Percentiles rank a stretch among this genome's conserved stretches.
phyloP scores from a whole-genome alignment of 2,888 invertebrate species.

The Acleris literana region DNA sequence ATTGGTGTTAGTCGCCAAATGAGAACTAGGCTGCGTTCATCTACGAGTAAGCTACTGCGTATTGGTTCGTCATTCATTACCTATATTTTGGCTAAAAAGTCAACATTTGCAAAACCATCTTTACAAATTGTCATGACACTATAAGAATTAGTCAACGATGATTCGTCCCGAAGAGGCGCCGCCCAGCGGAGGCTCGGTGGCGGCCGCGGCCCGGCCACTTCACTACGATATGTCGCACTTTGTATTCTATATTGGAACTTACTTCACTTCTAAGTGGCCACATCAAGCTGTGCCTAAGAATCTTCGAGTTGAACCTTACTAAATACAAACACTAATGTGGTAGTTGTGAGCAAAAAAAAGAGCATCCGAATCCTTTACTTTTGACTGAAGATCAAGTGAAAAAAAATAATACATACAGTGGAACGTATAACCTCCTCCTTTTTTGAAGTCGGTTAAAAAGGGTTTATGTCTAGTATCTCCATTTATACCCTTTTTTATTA shows the following conservation, averaged over 20 bases:
- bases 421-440: too few species aligned
- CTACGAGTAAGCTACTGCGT: conserved; percentile 82
- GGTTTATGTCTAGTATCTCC: too few species aligned
- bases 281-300: conserved; percentile 33
- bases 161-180: conserved; percentile 62
- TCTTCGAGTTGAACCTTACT: conserved; percentile 27
- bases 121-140: conserved; percentile 82
- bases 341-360: conserved; percentile 32
- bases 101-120: conserved; percentile 81
- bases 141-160: conserved; percentile 81
- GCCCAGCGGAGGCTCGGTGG: conserved; percentile 39
- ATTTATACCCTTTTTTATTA: too few species aligned
- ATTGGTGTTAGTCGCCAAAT: conserved; percentile 81
- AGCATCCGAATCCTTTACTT: conserved; percentile 10
- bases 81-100: conserved; percentile 83
- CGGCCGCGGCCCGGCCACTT: conserved; percentile 61
- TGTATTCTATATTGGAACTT: conserved; percentile 53
- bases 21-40: conserved; percentile 80
- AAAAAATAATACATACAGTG: too few species aligned
- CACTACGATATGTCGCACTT: conserved; percentile 75
- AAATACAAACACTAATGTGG: conserved; percentile 29
- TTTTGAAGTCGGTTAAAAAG: too few species aligned
- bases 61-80: conserved; percentile 82
- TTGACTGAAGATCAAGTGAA: too few species aligned
- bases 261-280: conserved; percentile 33